Evolutionary conservation across 2,113 vertebrate genomes (phyloP).

Genomic region (Cettia cetti): DNA sequence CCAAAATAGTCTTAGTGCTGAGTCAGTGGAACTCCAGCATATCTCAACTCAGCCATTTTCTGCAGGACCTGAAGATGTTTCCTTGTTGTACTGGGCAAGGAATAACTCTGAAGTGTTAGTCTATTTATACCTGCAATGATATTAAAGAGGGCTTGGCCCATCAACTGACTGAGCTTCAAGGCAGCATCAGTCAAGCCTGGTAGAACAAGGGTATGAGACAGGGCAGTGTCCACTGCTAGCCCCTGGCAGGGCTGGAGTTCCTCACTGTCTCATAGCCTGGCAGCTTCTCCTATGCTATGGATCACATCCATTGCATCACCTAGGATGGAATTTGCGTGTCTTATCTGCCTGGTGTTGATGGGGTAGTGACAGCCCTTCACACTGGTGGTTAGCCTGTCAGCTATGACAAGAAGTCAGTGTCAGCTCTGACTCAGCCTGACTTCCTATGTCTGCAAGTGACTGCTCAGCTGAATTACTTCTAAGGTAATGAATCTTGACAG

Average conservation of each 20-base stretch:
- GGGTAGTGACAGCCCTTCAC: neutral
- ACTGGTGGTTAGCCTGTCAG: neutral
- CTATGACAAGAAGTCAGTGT: neutral
- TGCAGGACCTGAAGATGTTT: neutral
- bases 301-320: slow-evolving; percentile 4
- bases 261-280: neutral
- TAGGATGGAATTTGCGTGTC: neutral
- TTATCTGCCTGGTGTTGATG: neutral
- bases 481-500: neutral
- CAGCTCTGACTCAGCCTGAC: neutral
- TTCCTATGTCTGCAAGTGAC: neutral
- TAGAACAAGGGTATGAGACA: neutral
- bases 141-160: neutral
- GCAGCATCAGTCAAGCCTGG: neutral
- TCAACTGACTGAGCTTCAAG: neutral
- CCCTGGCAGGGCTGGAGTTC: neutral
- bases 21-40: neutral
- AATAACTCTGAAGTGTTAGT: neutral
- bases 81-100: neutral
- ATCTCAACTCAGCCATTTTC: neutral
- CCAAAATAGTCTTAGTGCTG: neutral
- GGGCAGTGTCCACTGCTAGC: neutral
- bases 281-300: neutral
- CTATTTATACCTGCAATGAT: neutral
- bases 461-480: neutral